These are phyloP conservation scores for Xiphydria camelus DNA, from an alignment of 2,888 invertebrate species.

Conservation along the genomic window DNA sequence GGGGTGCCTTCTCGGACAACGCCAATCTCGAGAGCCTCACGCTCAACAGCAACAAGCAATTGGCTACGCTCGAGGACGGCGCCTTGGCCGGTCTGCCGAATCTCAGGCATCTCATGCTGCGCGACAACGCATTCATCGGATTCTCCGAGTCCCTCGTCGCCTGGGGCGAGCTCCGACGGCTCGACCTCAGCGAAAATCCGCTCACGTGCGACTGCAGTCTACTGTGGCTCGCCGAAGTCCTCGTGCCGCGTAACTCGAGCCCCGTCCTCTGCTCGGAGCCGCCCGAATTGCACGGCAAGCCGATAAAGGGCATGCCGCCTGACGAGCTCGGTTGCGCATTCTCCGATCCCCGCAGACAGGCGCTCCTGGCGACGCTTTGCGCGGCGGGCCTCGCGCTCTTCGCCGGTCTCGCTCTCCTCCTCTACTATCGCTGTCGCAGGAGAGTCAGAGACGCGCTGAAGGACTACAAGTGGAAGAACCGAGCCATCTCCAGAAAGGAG, in stretches of 20 bases:
- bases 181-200: constrained; percentile 83
- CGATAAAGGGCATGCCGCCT: constrained; percentile 65
- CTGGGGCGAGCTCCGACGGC: constrained; percentile 74
- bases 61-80: constrained; percentile 74
- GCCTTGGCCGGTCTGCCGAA: constrained; percentile 79
- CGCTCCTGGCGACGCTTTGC: constrained; percentile 76
- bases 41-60: constrained; percentile 76
- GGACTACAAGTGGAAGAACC: constrained; percentile 80
- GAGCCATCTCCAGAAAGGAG: constrained; percentile 74
- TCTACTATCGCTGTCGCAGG: constrained; percentile 76
- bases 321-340: constrained; percentile 82
- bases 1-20: constrained; percentile 79
- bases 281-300: constrained; percentile 70
- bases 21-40: constrained; percentile 78
- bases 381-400: constrained; percentile 74
- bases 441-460: constrained; percentile 81
- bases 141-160: constrained; percentile 79
- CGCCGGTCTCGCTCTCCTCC: constrained; percentile 71
- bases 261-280: constrained; percentile 76
- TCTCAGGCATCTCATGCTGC: constrained; percentile 73
- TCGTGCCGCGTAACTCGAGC: constrained; percentile 70
- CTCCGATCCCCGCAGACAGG: constrained; percentile 77
- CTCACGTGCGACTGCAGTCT: constrained; percentile 80
- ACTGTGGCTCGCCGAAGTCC: constrained; percentile 76
- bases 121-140: constrained; percentile 76